Percentiles rank a stretch among this genome's conserved stretches.
Conservation (phyloP, 1,140 invertebrate species). For the Atta texana region DNA sequence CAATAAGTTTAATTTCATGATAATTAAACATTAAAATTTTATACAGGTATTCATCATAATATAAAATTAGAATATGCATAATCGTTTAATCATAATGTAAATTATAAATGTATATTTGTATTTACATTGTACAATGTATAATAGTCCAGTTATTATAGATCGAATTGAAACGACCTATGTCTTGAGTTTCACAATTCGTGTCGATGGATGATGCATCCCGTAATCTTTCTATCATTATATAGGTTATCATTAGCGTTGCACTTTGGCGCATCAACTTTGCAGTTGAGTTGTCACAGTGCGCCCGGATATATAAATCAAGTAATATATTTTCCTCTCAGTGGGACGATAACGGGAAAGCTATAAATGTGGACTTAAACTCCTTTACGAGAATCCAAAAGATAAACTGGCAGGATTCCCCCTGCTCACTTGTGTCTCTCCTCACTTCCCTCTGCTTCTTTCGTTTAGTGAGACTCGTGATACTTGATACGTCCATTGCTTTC, state of each 20-base stretch:
- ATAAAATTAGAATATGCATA: neutral
- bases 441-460: neutral
- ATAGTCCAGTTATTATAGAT: neutral
- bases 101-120: neutral
- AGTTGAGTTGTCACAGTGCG: conserved; percentile 43
- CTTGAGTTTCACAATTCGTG: neutral
- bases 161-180: neutral
- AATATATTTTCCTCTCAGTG: conserved; percentile 59
- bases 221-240: conserved; percentile 58
- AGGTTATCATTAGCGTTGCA: conserved; percentile 53
- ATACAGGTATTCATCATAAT: neutral
- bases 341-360: conserved; percentile 62
- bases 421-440: neutral
- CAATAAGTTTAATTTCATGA: neutral
- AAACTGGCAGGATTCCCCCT: conserved; percentile 44
- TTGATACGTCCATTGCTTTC: conserved; percentile 55
- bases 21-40: neutral
- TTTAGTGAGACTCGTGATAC: conserved; percentile 21
- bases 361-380: conserved; percentile 75
- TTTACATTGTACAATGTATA: neutral
- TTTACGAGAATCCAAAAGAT: conserved; percentile 69
- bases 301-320: conserved; percentile 72
- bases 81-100: neutral
- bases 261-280: conserved; percentile 47
- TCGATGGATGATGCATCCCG: conserved; percentile 47